A percentile compares a stretch with the other conserved stretches of the same genome.
Evolutionary conservation across 2,888 invertebrate genomes (phyloP).

Genomic region (Mesorhabditis spiculigera): DNA sequence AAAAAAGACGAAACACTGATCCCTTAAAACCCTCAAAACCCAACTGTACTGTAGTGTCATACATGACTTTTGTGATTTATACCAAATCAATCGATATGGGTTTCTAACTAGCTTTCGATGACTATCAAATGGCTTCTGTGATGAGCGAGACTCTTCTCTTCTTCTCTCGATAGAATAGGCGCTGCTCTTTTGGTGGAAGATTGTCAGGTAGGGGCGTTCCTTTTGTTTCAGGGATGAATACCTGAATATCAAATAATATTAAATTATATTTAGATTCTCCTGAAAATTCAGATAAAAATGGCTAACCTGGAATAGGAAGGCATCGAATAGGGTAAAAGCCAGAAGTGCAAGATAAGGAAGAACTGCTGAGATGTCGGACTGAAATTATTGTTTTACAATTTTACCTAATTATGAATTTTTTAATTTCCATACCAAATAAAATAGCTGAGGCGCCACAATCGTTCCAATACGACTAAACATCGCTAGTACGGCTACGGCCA

Average conservation of each 20-base stretch:
- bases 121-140: constrained; percentile 3
- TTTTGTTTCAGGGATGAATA: constrained; percentile 27
- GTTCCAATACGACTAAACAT: constrained; percentile 38
- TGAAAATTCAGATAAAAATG: not conserved
- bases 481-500: constrained; percentile 37
- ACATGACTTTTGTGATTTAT: too few relatives aligned
- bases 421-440: constrained; percentile 30
- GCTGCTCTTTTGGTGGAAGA: constrained; percentile 26
- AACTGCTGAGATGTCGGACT: not conserved
- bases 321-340: not conserved
- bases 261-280: constrained; percentile 14
- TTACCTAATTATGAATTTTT: not conserved
- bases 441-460: constrained; percentile 46
- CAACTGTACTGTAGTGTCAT: too few relatives aligned
- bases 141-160: not conserved
- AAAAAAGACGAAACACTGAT: too few relatives aligned
- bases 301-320: not conserved
- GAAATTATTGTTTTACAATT: not conserved
- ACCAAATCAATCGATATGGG: too few relatives aligned
- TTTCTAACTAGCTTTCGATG: not conserved
- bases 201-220: constrained; percentile 23
- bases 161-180: constrained; percentile 17
- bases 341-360: not conserved
- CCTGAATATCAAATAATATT: constrained; percentile 12
- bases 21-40: too few relatives aligned